A percentile compares a stretch with the other conserved stretches of the same genome.
Conservation (phyloP, 1,140 invertebrate genomes). For the Procambarus virginalis region DNA sequence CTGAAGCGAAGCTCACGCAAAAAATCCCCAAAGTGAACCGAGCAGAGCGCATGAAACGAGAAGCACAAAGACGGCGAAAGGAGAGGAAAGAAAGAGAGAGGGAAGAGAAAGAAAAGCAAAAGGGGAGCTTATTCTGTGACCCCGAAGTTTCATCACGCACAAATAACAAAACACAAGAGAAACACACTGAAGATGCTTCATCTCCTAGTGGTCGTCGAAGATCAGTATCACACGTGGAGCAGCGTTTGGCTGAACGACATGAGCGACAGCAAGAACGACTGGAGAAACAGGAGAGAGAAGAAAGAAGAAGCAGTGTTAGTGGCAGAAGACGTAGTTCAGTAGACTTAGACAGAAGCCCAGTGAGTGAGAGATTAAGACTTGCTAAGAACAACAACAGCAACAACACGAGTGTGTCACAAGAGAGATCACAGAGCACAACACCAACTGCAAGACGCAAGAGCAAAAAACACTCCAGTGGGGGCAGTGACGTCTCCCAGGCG, state of each 20-base stretch:
- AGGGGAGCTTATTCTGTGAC: not conserved
- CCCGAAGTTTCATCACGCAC: conserved; percentile 5
- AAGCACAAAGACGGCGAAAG: conserved; percentile 66
- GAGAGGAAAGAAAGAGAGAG: conserved; percentile 62
- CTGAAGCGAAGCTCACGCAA: conserved; percentile 61
- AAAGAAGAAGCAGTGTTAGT: conserved; percentile 29
- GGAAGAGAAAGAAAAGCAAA: conserved; percentile 58
- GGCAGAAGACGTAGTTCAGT: conserved; percentile 33
- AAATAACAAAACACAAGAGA: conserved; percentile 53
- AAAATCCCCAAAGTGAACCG: conserved; percentile 66
- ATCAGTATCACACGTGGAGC: conserved; percentile 69
- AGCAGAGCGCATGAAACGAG: conserved; percentile 69
- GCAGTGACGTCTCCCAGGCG: conserved; percentile 54
- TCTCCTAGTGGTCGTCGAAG: conserved; percentile 59
- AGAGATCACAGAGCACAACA: conserved; percentile 28
- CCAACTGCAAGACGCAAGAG: conserved; percentile 35
- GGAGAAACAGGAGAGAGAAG: conserved; percentile 55
- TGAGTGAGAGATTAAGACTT: conserved; percentile 36
- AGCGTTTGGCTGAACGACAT: conserved; percentile 63
- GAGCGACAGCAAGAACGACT: conserved; percentile 60
- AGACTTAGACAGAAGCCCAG: conserved; percentile 32
- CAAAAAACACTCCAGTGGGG: conserved; percentile 33
- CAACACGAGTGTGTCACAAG: conserved; percentile 9
- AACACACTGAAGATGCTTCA: conserved; percentile 34
- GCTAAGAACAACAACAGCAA: not conserved